phyloP scores from a whole-genome alignment of 2,888 invertebrate genomes.

The Scrobipalpa atriplicella region DNA sequence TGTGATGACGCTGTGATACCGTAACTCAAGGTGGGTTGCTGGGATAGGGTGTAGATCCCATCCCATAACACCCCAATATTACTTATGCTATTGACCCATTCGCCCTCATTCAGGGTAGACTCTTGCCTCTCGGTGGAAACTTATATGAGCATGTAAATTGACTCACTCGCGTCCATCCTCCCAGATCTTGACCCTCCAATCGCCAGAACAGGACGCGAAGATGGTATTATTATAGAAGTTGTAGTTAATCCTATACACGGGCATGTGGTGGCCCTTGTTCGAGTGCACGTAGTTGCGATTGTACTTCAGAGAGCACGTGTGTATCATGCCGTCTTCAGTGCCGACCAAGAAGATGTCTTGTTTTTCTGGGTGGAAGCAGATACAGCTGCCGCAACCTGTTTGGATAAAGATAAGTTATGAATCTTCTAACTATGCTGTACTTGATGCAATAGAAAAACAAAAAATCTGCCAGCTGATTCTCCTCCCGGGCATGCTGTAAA shows the following conservation, averaged over 20 bases:
- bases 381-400: constrained; percentile 91
- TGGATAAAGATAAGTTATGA: not conserved
- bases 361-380: constrained; percentile 94
- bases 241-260: constrained; percentile 94
- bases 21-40: too few species aligned
- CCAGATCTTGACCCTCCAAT: constrained; percentile 98
- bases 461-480: too few species aligned
- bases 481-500: too few species aligned
- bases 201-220: constrained; percentile 96
- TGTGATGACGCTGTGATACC: too few species aligned
- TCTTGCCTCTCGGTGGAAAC: too few species aligned
- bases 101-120: too few species aligned
- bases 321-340: constrained; percentile 96
- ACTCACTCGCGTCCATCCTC: constrained; percentile 90
- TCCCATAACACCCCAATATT: too few species aligned
- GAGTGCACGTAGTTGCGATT: constrained; percentile 89
- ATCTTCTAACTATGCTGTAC: too few species aligned
- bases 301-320: constrained; percentile 94
- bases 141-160: too few species aligned
- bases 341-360: constrained; percentile 93
- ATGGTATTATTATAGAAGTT: constrained; percentile 94
- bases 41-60: too few species aligned
- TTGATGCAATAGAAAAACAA: too few species aligned
- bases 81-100: too few species aligned
- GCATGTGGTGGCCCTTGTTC: constrained; percentile 93